These are phyloP conservation scores for Propithecus coquereli DNA, from an alignment of 2,113 vertebrate species.

Conservation along the genomic window DNA sequence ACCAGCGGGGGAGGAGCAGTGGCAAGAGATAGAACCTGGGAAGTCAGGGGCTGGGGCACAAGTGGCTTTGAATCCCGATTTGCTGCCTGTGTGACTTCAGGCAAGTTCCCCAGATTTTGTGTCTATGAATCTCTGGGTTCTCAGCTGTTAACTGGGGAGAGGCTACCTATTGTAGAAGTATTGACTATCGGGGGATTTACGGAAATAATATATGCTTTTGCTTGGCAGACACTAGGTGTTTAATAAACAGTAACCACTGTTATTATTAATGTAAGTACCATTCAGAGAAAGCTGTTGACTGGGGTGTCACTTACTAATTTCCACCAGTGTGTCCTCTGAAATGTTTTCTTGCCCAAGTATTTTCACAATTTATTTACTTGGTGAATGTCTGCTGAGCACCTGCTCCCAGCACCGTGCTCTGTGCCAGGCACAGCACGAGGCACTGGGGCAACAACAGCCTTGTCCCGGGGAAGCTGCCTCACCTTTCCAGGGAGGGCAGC, in stretches of 20 bases:
- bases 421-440: not conserved
- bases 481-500: not conserved
- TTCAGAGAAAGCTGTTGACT: not conserved
- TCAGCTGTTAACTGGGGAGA: not conserved
- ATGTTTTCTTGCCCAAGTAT: not conserved
- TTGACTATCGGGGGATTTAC: not conserved
- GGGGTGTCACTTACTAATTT: not conserved
- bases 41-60: not conserved
- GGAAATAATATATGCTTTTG: not conserved
- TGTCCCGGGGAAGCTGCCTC: not conserved
- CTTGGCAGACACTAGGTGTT: not conserved
- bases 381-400: not conserved
- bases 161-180: not conserved
- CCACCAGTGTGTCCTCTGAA: not conserved
- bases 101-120: not conserved
- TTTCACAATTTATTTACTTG: not conserved
- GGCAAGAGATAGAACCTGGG: not conserved
- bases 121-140: not conserved
- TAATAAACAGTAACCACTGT: not conserved
- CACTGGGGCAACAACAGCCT: not conserved
- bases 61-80: not conserved
- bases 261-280: not conserved
- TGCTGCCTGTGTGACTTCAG: not conserved
- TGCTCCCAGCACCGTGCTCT: not conserved
- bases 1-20: not conserved